Base-by-base conservation (phyloP, 2,797 vertebrate genomes). In the Poeciliopsis gracilis region DNA sequence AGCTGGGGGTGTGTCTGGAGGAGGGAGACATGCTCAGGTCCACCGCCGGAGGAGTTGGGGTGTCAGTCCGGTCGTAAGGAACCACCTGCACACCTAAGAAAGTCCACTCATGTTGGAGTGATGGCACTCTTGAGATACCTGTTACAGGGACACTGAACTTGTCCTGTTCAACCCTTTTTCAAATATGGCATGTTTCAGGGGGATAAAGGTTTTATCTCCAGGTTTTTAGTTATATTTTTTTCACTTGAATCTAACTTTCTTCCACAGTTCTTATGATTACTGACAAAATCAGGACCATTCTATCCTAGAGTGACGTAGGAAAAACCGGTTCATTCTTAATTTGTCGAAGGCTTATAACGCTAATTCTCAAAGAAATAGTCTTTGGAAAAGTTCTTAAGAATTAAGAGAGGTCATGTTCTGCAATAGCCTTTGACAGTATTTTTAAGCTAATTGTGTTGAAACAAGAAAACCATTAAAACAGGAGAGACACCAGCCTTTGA, bases 1-100 rank as follows among this genome's bases (percentile, higher is more conserved):
- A 93, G 93, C 93, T 38, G 82, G 97, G 92, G 63, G 94, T 94
- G 78, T 97, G 95, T 76, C 95, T 95, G 0, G 95, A 95, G 13
- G 96, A 96, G 55, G 97, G 97, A 0, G 97, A 98, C 90, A 97
- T 94, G 90, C 97, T 98, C 90, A 98, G 96, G 91, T 98, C 97
- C 82, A 98, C 96, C 2, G 97, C 95, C 0, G 97, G 97, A 1
- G 96, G 91, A 0, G 96, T 97, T 61, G 89, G 95, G 41, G 95
- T 94, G 2, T 97, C 97, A 33, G 94, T 92, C 43, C 95, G 96
- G 82, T 97, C 95, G 7, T 93, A 95, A 84, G 95, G 91, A 84
- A 96, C 92, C 79, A 96, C 92, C 91, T 96, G 94, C 73, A 96
- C 93, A 87, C 96, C 96, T 95, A 91, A 36, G 28, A 77, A 89